Evolutionary conservation across 2,797 vertebrate genomes (phyloP).

Genomic region (Calcarius lapponicus): DNA sequence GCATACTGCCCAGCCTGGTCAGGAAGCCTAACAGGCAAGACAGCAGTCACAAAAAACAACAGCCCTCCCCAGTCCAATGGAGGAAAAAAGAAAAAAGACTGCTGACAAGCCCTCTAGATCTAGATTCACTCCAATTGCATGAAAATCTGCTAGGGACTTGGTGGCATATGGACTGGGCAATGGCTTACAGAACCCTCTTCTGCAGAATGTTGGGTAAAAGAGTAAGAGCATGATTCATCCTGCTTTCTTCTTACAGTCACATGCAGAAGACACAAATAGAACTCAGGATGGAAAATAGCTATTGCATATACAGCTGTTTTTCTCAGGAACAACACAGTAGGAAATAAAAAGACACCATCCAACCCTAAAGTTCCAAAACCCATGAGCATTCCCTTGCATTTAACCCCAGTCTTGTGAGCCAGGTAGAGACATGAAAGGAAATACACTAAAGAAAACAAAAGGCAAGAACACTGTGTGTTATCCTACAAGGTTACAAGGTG

Average conservation of each 20-base stretch:
- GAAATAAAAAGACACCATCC: background rate
- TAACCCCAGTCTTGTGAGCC: background rate
- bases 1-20: background rate
- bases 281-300: conserved; percentile 12
- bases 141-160: background rate
- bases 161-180: background rate
- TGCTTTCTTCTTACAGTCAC: conserved; percentile 6
- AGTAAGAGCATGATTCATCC: background rate
- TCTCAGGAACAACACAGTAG: background rate
- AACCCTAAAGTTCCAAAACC: background rate
- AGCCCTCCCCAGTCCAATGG: fast-evolving
- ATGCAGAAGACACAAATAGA: conserved; percentile 14
- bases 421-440: background rate
- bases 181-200: background rate
- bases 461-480: background rate
- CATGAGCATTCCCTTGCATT: background rate
- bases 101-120: background rate
- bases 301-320: background rate
- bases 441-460: background rate
- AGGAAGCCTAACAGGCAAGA: background rate
- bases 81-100: background rate
- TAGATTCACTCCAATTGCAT: background rate
- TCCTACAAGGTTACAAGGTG: background rate
- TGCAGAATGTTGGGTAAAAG: background rate
- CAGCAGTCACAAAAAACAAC: background rate